phyloP scores from a whole-genome alignment of 2,797 vertebrate species.

The Kryptopterus vitreolus region DNA sequence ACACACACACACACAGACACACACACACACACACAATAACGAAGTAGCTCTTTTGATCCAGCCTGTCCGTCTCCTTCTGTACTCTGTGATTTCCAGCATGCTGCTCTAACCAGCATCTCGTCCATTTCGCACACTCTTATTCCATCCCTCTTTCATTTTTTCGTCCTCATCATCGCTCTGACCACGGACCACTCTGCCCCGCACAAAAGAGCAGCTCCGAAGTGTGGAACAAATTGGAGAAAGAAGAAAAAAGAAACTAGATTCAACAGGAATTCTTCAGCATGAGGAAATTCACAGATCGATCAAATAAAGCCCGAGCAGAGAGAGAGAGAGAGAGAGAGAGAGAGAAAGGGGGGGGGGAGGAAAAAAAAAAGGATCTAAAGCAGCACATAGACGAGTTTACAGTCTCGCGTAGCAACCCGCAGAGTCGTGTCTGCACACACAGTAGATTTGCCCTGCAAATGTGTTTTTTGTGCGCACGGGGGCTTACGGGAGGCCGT shows the following conservation, averaged over 20 bases:
- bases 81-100: slow-evolving; percentile 31
- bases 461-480: slow-evolving; percentile 30
- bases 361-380: slow-evolving; percentile 20
- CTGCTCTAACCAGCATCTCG: slow-evolving; percentile 36
- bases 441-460: slow-evolving; percentile 21
- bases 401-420: background rate
- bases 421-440: slow-evolving; percentile 8
- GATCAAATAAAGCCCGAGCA: slow-evolving; percentile 26
- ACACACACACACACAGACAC: background rate
- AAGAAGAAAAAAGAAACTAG: background rate
- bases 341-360: no score
- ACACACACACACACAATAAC: slow-evolving; percentile 17
- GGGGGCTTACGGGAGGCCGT: background rate
- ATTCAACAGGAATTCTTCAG: slow-evolving; percentile 31
- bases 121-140: slow-evolving; percentile 44
- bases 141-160: slow-evolving; percentile 42
- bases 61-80: slow-evolving; percentile 8
- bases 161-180: slow-evolving; percentile 36
- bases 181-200: slow-evolving; percentile 30
- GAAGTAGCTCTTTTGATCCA: slow-evolving; percentile 3
- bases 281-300: slow-evolving; percentile 45
- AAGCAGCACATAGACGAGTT: slow-evolving; percentile 9
- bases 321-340: no score
- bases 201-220: slow-evolving; percentile 44
- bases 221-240: slow-evolving; percentile 46